Evolutionary conservation across 2,113 vertebrate species (phyloP).

Genomic region (Corythoichthys intestinalis): DNA sequence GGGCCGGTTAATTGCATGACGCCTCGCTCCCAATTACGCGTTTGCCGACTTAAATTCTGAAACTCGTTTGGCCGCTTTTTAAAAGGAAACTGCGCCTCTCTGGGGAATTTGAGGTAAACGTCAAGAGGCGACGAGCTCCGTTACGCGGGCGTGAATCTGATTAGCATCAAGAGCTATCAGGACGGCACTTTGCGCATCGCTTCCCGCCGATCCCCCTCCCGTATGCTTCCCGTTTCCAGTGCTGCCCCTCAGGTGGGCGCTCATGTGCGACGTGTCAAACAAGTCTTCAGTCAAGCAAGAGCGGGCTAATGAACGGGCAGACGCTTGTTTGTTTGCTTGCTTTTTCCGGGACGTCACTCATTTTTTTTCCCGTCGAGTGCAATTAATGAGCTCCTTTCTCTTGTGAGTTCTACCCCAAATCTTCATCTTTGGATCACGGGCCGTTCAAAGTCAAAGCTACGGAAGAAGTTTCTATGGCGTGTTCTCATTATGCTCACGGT

Average conservation of each 20-base stretch:
- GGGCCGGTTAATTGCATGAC: background rate
- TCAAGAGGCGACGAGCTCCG: conserved; percentile 52
- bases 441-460: background rate
- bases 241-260: conserved; percentile 58
- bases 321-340: conserved; percentile 48
- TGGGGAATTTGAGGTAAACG: conserved; percentile 44
- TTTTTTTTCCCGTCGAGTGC: conserved; percentile 27
- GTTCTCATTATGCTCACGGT: no score
- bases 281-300: conserved; percentile 44
- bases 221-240: conserved; percentile 17
- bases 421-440: background rate
- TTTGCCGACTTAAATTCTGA: no score
- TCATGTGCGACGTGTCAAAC: conserved; percentile 69
- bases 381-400: conserved; percentile 56
- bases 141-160: conserved; percentile 68
- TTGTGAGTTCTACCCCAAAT: background rate
- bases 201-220: background rate
- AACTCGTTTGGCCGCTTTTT: no score
- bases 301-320: conserved; percentile 23
- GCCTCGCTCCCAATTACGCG: conserved; percentile 1
- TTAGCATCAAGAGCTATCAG: conserved; percentile 35
- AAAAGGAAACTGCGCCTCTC: background rate
- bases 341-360: conserved; percentile 60
- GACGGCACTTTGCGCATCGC: conserved; percentile 4
- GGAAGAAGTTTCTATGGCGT: no score